Evolutionary conservation across 2,888 invertebrate genomes (phyloP).

Genomic region (Geotrupes spiniger): DNA sequence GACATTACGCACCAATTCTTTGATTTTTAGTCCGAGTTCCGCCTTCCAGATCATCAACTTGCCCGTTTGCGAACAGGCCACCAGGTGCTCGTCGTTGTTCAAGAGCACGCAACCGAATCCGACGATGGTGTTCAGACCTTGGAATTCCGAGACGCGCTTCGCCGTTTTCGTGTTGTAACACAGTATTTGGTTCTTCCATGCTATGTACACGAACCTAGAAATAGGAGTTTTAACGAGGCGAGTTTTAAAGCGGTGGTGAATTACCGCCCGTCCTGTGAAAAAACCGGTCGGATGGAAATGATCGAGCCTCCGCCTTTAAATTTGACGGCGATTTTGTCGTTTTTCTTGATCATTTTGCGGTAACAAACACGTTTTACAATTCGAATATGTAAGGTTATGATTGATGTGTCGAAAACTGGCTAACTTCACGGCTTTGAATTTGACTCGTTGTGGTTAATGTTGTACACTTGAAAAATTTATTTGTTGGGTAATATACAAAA

Average conservation of each 20-base stretch:
- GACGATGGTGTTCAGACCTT: slow-evolving; percentile 55
- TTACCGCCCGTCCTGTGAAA: slow-evolving; percentile 60
- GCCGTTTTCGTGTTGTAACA: slow-evolving; percentile 66
- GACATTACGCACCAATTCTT: slow-evolving; percentile 41
- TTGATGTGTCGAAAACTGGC: background rate
- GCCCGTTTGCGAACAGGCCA: slow-evolving; percentile 58
- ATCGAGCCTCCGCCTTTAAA: slow-evolving; percentile 62
- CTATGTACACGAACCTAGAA: slow-evolving; percentile 60
- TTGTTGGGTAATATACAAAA: no score
- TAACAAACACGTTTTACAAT: slow-evolving; percentile 2
- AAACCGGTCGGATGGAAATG: slow-evolving; percentile 59
- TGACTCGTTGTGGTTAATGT: no score
- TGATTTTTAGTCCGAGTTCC: slow-evolving; percentile 52
- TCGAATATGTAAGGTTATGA: background rate
- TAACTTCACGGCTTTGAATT: no score
- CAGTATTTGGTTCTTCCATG: slow-evolving; percentile 58
- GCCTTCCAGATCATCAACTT: slow-evolving; percentile 58
- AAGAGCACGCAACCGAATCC: slow-evolving; percentile 52
- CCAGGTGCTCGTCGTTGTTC: slow-evolving; percentile 49
- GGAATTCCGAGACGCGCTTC: slow-evolving; percentile 58
- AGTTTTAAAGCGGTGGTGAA: background rate
- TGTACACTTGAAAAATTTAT: no score
- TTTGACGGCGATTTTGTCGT: slow-evolving; percentile 11
- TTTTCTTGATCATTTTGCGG: slow-evolving; percentile 17
- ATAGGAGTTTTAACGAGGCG: slow-evolving; percentile 4